Evolutionary conservation across 2,888 invertebrate species (phyloP), one percentile per base, ranked within the genome.

Genomic region (Drosophila limbata): DNA sequence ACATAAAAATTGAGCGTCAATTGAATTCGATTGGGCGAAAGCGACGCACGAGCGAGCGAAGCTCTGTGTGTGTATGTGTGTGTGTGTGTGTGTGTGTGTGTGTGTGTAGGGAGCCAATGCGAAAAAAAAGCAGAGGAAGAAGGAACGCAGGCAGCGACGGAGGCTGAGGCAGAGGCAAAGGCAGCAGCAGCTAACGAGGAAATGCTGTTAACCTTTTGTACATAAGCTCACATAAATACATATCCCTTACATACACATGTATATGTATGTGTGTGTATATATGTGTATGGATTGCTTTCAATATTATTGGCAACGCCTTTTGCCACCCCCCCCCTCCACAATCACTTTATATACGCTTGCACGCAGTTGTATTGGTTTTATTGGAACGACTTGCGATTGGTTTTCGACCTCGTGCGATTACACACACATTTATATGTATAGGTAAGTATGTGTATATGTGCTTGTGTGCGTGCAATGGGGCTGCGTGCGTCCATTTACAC

Each of bases 21-120:
- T 91, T 91, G 91, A 89, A 91, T 91, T 91, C 91, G 91, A 91
- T 91, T 91, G 91, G 91, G 80, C 90, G 88, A 88, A 73, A 71
- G 73, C 72, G 56, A 73, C 78, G 84, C 87, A 81, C 79, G 81
- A 79, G 60, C 59, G 71, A 71, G 60, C 59, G 73, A 52, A 10
- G 56, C 52, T 53, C 45, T 44, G 50, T 21, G 15, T 15, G 8
- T 44, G 25, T 44, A 44, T 45, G 35, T 57, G 45, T 50, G 35
- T 42, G 21, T 55, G 52, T 28, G 19, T 19, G 40, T 56, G 37
- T 53, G 50, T 50, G 60, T 55, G 50, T 73, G 70, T 62, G 52
- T 64, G 71, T 53, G 77, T 72, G 84, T 81, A 79, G 88, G 82
- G 85, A 72, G 81, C 64, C 56, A 59, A 57, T 55, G 53, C 9